Percentiles rank a stretch among this genome's conserved stretches.
Evolutionary conservation across 2,888 invertebrate genomes (phyloP).

Genomic region (Callimorpha dominula): DNA sequence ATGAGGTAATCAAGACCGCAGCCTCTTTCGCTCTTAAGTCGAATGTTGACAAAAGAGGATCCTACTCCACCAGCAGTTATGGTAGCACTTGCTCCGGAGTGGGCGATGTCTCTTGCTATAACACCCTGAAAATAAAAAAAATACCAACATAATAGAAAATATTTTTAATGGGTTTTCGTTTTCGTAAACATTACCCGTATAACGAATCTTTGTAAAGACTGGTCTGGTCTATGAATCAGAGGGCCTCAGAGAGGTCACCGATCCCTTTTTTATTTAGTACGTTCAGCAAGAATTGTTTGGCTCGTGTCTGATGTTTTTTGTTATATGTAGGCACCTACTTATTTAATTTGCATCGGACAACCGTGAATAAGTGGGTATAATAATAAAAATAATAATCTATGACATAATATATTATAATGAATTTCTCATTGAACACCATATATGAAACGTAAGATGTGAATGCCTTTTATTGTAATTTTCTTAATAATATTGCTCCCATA

Average conservation of each 20-base stretch:
- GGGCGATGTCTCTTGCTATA: conserved; percentile 67
- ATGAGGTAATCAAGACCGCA: conserved; percentile 65
- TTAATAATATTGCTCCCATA: neutral
- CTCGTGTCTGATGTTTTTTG: too few relatives aligned
- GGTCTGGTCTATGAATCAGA: too few relatives aligned
- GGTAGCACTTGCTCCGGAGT: conserved; percentile 55
- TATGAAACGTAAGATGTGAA: neutral
- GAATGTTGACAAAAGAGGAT: conserved; percentile 65
- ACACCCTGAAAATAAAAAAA: conserved; percentile 64
- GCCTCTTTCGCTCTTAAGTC: conserved; percentile 73
- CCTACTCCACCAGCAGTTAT: conserved; percentile 76
- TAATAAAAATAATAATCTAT: too few relatives aligned
- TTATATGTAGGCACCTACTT: too few relatives aligned
- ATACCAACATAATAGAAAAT: neutral
- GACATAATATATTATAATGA: too few relatives aligned
- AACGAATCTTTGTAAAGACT: too few relatives aligned
- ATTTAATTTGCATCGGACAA: too few relatives aligned
- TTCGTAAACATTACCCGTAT: neutral
- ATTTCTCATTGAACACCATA: too few relatives aligned
- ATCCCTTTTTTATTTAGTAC: too few relatives aligned
- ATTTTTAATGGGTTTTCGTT: neutral
- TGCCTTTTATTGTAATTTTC: neutral
- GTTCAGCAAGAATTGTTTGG: too few relatives aligned
- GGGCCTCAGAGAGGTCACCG: too few relatives aligned
- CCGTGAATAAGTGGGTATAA: too few relatives aligned